Evolutionary conservation across 2,888 invertebrate species (phyloP).

Genomic region (Corythucha ciliata): DNA sequence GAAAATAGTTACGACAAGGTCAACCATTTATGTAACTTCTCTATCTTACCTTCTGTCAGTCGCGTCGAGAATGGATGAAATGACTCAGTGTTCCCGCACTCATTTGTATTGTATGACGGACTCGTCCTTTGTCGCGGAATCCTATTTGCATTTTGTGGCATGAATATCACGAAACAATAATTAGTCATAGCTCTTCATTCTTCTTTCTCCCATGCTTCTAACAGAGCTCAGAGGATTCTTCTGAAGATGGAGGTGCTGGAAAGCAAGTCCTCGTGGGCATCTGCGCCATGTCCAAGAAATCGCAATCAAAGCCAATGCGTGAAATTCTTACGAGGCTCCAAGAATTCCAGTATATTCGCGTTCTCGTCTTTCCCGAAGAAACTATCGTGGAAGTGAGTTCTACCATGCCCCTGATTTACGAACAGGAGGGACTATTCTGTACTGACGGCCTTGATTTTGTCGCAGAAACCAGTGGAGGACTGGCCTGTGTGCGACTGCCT

Average conservation of each 20-base stretch:
- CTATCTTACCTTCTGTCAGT: no score
- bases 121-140: no score
- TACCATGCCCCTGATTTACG: no score
- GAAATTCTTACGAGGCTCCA: slow-evolving; percentile 92
- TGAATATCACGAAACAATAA: no score
- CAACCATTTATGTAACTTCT: no score
- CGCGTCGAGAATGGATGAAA: no score
- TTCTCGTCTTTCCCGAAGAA: slow-evolving; percentile 90
- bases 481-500: slow-evolving; percentile 98
- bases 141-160: no score
- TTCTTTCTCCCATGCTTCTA: no score
- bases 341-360: slow-evolving; percentile 93
- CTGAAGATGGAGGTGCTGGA: slow-evolving; percentile 46
- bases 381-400: slow-evolving; percentile 57
- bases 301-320: slow-evolving; percentile 98
- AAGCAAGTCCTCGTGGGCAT: slow-evolving; percentile 95
- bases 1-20: no score
- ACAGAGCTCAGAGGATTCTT: slow-evolving; percentile 18
- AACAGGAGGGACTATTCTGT: no score
- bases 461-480: slow-evolving; percentile 84
- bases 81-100: no score
- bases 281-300: slow-evolving; percentile 99
- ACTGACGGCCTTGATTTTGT: slow-evolving; percentile 28
- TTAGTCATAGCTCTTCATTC: background rate
- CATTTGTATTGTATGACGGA: no score